Evolutionary conservation across 2,797 vertebrate species (phyloP).

Genomic region (Artibeus jamaicensis): DNA sequence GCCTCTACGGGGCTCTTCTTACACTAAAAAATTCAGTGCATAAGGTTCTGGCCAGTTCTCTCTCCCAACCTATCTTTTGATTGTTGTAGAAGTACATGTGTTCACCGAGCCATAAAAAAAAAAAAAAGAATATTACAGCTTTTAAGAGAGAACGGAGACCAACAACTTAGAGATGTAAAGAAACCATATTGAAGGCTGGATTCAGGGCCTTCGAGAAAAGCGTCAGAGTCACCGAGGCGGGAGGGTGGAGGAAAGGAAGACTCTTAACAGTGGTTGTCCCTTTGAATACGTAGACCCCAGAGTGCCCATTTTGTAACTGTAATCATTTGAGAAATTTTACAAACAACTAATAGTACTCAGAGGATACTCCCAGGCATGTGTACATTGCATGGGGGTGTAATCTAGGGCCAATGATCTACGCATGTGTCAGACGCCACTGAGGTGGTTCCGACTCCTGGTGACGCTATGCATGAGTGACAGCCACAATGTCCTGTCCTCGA

Average conservation of each 20-base stretch:
- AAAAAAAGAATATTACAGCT: neutral
- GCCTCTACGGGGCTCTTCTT: conserved; percentile 58
- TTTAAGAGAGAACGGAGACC: neutral
- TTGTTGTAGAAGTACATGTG: conserved; percentile 45
- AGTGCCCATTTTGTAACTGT: neutral
- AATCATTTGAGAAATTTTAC: neutral
- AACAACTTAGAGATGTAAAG: neutral
- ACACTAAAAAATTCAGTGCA: conserved; percentile 71
- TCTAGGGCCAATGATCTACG: neutral
- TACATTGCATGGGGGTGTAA: neutral
- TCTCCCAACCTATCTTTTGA: neutral
- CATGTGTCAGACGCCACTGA: too few relatives aligned
- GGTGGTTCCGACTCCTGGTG: neutral
- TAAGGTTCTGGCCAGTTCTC: conserved; percentile 49
- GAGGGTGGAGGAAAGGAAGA: neutral
- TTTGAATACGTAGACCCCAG: neutral
- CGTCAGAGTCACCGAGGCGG: neutral
- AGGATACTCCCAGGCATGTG: neutral
- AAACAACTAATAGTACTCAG: too few relatives aligned
- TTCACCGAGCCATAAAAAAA: conserved; percentile 24
- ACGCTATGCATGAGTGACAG: neutral
- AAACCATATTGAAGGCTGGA: neutral
- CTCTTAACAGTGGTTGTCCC: neutral
- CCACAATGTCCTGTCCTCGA: neutral
- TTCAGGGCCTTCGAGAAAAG: neutral